A percentile compares a stretch with the other conserved stretches of the same genome.
phyloP scores from a whole-genome alignment of 2,888 invertebrate species.

The Drosophila maculinotata region DNA sequence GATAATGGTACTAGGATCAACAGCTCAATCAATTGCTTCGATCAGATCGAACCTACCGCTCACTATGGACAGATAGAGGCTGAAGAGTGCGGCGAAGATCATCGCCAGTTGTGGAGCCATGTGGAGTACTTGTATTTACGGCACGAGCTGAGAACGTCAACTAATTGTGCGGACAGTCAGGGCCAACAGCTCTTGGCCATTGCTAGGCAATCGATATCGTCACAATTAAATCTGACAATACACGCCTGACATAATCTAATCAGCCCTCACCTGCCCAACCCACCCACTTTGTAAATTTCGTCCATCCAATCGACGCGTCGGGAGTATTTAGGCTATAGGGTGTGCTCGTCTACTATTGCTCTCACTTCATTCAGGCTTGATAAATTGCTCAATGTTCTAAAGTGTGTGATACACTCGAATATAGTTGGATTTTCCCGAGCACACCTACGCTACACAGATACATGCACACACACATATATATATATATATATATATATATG shows the following conservation, averaged over 20 bases:
- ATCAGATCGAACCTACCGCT: slow-evolving; percentile 12
- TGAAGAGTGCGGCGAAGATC: slow-evolving; percentile 25
- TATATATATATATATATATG: no score
- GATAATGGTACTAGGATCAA: not conserved
- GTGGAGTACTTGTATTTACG: slow-evolving; percentile 21
- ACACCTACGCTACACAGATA: not conserved
- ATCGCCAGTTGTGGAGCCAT: slow-evolving; percentile 22
- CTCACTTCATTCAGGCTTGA: not conserved
- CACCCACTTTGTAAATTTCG: slow-evolving; percentile 23
- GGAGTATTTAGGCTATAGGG: slow-evolving; percentile 1
- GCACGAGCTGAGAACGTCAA: slow-evolving; percentile 49
- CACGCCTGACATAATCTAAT: slow-evolving; percentile 67
- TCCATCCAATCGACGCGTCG: not conserved
- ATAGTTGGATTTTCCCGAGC: slow-evolving; percentile 10
- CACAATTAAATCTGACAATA: slow-evolving; percentile 64
- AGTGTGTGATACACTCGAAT: not conserved
- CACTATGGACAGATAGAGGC: not conserved
- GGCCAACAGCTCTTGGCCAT: slow-evolving; percentile 22
- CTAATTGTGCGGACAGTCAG: slow-evolving; percentile 41
- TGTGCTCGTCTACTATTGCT: not conserved
- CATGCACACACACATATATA: no score
- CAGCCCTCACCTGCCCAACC: slow-evolving; percentile 35
- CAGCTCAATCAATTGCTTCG: not conserved
- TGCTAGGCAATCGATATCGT: slow-evolving; percentile 33
- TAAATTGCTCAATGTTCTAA: not conserved